phyloP scores from a whole-genome alignment of 2,113 vertebrate species.

The Odontesthes bonariensis region DNA sequence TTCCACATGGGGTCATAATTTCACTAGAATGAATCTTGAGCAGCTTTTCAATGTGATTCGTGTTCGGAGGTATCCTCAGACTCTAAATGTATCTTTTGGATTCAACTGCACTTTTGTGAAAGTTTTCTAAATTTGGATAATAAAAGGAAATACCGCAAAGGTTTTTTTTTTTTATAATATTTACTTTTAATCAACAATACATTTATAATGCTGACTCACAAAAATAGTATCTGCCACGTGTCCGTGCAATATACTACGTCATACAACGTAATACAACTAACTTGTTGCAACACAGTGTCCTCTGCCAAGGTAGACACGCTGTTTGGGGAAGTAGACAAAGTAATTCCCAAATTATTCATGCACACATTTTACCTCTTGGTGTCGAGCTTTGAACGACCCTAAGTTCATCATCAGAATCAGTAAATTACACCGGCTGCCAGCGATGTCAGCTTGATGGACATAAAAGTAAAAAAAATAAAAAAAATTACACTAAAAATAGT shows the following conservation, averaged over 20 bases:
- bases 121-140: no score
- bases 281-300: neutral
- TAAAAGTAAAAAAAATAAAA: no score
- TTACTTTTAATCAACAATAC: no score
- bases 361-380: neutral
- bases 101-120: neutral
- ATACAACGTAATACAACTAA: no score
- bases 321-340: neutral
- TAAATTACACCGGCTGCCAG: no score
- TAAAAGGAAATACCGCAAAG: no score
- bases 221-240: neutral
- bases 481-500: no score
- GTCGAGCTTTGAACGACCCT: neutral
- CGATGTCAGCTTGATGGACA: no score
- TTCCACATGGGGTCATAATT: slow-evolving; percentile 68
- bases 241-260: neutral
- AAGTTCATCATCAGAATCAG: neutral
- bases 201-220: neutral
- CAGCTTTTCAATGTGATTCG: neutral
- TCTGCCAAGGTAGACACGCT: neutral
- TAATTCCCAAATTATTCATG: neutral
- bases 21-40: neutral
- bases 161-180: no score
- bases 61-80: slow-evolving; percentile 1
- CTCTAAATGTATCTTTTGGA: neutral